Evolutionary conservation across 2,797 vertebrate genomes (phyloP).

Genomic region (Epinephelus coioides): DNA sequence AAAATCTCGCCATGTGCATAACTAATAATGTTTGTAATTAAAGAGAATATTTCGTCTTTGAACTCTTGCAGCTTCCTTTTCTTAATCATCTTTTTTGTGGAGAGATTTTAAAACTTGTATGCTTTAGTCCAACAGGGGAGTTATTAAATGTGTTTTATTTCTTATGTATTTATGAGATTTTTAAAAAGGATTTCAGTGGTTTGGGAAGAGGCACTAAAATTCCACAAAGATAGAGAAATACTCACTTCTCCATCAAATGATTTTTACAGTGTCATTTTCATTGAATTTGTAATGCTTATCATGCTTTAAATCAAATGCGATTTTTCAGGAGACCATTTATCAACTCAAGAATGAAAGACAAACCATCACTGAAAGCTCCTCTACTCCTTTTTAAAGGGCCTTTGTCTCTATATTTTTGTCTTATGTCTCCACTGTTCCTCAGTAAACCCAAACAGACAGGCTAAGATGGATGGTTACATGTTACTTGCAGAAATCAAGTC

Average conservation of each 20-base stretch:
- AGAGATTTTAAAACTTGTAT: slow-evolving; percentile 30
- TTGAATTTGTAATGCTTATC: neutral
- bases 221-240: neutral
- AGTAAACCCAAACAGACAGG: slow-evolving; percentile 5
- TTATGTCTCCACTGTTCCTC: neutral
- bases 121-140: neutral
- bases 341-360: neutral
- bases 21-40: slow-evolving; percentile 76
- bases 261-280: neutral
- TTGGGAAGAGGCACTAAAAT: neutral
- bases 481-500: slow-evolving; percentile 56
- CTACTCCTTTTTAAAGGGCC: too few relatives aligned
- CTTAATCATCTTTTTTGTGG: slow-evolving; percentile 6
- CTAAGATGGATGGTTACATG: slow-evolving; percentile 37
- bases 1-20: slow-evolving; percentile 71
- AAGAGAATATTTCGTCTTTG: slow-evolving; percentile 70
- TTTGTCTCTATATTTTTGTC: neutral
- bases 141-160: neutral
- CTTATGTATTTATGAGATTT: neutral
- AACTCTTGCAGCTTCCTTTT: slow-evolving; percentile 58
- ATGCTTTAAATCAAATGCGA: neutral
- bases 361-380: neutral
- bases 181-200: neutral
- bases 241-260: neutral
- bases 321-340: neutral